A percentile compares a stretch with the other conserved stretches of the same genome.
phyloP scores from a whole-genome alignment of 2,888 invertebrate genomes.

The Drosophila mercatorum region DNA sequence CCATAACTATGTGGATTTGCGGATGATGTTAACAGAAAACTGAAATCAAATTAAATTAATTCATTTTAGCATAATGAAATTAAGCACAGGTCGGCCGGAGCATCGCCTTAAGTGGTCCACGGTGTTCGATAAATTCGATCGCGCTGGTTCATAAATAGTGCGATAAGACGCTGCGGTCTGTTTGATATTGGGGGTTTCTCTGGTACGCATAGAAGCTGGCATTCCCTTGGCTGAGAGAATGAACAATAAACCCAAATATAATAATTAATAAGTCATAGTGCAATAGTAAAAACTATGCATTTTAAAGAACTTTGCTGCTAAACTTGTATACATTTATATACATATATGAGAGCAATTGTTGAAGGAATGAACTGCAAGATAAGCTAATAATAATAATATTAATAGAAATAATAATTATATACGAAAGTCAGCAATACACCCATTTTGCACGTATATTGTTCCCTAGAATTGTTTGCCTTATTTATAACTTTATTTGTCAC shows the following conservation, averaged over 20 bases:
- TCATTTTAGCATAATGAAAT: conserved; percentile 78
- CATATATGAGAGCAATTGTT: too few species aligned
- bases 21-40: conserved; percentile 44
- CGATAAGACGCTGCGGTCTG: conserved; percentile 75
- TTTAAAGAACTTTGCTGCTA: too few species aligned
- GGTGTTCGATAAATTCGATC: conserved; percentile 57
- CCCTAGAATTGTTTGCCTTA: too few species aligned
- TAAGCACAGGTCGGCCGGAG: conserved; percentile 58
- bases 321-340: too few species aligned
- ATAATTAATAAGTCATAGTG: conserved; percentile 17
- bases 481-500: too few species aligned
- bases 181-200: conserved; percentile 59
- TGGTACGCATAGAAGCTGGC: conserved; percentile 22
- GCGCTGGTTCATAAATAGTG: conserved; percentile 73
- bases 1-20: conserved; percentile 79
- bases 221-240: conserved; percentile 17
- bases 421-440: too few species aligned
- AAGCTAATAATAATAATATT: too few species aligned
- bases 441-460: too few species aligned
- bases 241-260: conserved; percentile 9
- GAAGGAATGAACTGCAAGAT: too few species aligned
- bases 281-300: conserved; percentile 3
- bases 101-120: conserved; percentile 62
- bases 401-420: too few species aligned
- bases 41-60: conserved; percentile 59